A percentile compares a stretch with the other conserved stretches of the same genome.
These are phyloP conservation scores for Bucorvus abyssinicus DNA, from an alignment of 2,797 vertebrate genomes.

Conservation along the genomic window DNA sequence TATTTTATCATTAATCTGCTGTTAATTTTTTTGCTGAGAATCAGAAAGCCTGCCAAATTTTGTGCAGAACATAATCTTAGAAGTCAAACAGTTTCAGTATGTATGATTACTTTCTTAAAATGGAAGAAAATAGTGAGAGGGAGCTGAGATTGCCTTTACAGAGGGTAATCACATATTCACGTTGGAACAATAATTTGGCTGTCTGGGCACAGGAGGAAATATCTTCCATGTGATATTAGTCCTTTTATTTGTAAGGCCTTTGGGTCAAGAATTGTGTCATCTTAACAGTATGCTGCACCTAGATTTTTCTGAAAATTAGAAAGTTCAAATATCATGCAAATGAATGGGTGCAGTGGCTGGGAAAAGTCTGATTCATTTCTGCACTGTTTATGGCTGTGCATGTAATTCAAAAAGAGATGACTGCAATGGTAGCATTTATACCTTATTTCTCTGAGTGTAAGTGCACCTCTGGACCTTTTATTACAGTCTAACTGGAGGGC, in stretches of 20 bases:
- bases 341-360: neutral
- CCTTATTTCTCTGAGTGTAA: conserved; percentile 60
- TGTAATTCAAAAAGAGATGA: conserved; percentile 37
- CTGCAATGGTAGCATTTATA: conserved; percentile 44
- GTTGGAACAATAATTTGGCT: neutral
- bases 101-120: neutral
- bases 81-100: neutral
- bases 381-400: neutral
- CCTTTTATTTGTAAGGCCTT: neutral
- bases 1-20: neutral
- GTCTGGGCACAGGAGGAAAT: neutral
- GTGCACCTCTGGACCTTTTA: conserved; percentile 66
- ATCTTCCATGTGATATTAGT: neutral
- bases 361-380: neutral
- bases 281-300: neutral
- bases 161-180: neutral
- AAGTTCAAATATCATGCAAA: neutral
- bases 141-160: neutral
- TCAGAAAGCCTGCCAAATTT: neutral
- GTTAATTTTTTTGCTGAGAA: neutral
- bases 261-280: neutral
- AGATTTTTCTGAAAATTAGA: neutral
- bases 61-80: neutral
- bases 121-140: neutral
- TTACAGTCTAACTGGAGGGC: conserved; percentile 72